Base-by-base conservation (phyloP, 1,140 invertebrate species). In the Lepidurus apus region DNA sequence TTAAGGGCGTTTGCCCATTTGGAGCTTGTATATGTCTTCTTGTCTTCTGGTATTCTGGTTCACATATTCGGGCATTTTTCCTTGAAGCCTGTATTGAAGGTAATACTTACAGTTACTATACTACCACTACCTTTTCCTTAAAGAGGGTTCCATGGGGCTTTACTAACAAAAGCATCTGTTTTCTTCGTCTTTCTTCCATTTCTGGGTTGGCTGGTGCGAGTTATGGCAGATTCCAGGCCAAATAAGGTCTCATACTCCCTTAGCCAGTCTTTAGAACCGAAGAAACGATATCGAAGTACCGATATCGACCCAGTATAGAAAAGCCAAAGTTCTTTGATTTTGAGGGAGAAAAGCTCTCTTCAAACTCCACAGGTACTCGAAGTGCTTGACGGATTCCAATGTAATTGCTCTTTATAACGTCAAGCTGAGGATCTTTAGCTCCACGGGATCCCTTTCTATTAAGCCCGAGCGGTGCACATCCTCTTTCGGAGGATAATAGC, bases 401-500 rank as follows among this genome's bases (percentile, higher is more conserved):
- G 53, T 65, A 65, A 65, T 21, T 65, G 53, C 53, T 65, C 53
- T 47, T 65, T 21, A 65, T 65, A 65, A 65, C 53, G 53, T 65
- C 53, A 65, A 65, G 53, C 5, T 13, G 6, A 0, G 53, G 21
- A 65, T 21, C n/a, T 65, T 65, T 5, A 1, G 53, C 53, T n/a
- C 53, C 21, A 21, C 53, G 53, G 53, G 53, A 21, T 34, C 34
- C 34, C 34, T 34, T 34, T 34, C 34, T 34, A 34, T 34, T 34
- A 34, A 34, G 34, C 34, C 34, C 34, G 34, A 34, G 34, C 3
- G 34, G 34, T 34, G 34, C 1, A 34, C 2, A 34, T 34, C 4
- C 34, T 34, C 34, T 34, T 34, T 9, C 53, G 4, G 21, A 21
- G 53, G 3, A 65, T 8, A 65, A 65, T n/a, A 65, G 53, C 53